Base-by-base conservation (phyloP, 2,888 invertebrate genomes). In the Corbicula japonica region DNA sequence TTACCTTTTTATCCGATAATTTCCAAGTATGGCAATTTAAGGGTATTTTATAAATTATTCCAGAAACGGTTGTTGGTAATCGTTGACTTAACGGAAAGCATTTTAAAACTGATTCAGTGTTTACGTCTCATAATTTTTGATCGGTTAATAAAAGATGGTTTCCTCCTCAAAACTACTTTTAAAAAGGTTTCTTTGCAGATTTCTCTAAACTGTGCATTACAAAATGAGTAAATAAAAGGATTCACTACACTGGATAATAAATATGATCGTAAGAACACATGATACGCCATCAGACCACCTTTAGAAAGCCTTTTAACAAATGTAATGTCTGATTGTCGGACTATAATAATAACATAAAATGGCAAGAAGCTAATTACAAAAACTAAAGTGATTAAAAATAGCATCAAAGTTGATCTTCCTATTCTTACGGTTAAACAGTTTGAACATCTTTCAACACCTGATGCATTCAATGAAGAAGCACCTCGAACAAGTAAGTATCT, bases 281-380 rank as follows among this genome's bases (percentile, higher is more conserved):
- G 74, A 41, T 87, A 74, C 12, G 83, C 73, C 21, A 80, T 83
- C 32, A 78, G 46, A 2, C 79, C 75, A n/a, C n/a, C n/a, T n/a
- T n/a, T n/a, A n/a, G n/a, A n/a, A 41, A 87, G 21, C 8, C 50
- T 34, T 21, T 41, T 23, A 15, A 78, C 58, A 28, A 74, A 78
- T 3, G n/a, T 32, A 15, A 34, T 48, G 58, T 63, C 48, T 6
- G 74, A 58, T 5, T 87, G 80, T 26, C 89, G 74, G n/a, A 85
- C 58, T 30, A 88, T 78, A 4, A 77, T 87, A 15, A 88, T 79
- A 28, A 83, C 79, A 46, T 87, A 85, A 54, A 88, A 89, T 23
- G 89, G 89, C 28, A 87, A 66, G 48, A 89, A 89, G 63, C 89
- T 88, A 30, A 88, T 66, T 12, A 89, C 81, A 44, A 87, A 89